Percentiles rank a stretch among this genome's conserved stretches.
Conservation (phyloP, 2,113 vertebrate genomes). For the Dolichotis patagonum region DNA sequence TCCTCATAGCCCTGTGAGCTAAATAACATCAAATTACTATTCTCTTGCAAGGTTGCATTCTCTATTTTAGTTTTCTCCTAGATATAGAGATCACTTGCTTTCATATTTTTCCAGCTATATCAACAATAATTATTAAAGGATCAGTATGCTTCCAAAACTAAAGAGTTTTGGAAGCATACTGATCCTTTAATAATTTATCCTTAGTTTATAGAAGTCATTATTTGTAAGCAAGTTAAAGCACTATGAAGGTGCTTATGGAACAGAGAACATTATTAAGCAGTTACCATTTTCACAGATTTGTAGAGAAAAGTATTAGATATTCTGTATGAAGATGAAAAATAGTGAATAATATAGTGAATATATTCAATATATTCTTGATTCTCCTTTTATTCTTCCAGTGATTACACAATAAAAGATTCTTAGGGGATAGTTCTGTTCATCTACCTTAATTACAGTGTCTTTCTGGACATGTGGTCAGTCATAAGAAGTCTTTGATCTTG, state of each 20-base stretch:
- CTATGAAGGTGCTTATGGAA: neutral
- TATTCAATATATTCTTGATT: neutral
- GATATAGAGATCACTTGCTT: neutral
- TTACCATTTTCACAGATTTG: neutral
- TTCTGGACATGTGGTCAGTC: neutral
- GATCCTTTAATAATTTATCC: too few relatives aligned
- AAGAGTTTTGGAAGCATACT: neutral
- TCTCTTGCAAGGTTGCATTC: neutral
- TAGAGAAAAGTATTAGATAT: neutral
- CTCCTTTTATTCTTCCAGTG: neutral
- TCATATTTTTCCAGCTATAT: neutral
- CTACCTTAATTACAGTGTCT: constrained; percentile 25
- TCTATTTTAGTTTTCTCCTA: neutral
- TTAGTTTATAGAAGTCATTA: neutral
- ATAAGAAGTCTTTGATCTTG: constrained; percentile 54
- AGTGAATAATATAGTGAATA: neutral
- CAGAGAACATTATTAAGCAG: neutral
- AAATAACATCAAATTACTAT: neutral
- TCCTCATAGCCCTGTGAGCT: neutral
- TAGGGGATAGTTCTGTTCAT: neutral
- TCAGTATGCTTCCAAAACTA: neutral
- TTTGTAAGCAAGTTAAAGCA: neutral
- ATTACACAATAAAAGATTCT: constrained; percentile 5
- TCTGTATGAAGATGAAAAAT: neutral
- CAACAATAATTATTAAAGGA: neutral